phyloP scores from a whole-genome alignment of 2,113 vertebrate genomes.

The Alaudala cheleensis region DNA sequence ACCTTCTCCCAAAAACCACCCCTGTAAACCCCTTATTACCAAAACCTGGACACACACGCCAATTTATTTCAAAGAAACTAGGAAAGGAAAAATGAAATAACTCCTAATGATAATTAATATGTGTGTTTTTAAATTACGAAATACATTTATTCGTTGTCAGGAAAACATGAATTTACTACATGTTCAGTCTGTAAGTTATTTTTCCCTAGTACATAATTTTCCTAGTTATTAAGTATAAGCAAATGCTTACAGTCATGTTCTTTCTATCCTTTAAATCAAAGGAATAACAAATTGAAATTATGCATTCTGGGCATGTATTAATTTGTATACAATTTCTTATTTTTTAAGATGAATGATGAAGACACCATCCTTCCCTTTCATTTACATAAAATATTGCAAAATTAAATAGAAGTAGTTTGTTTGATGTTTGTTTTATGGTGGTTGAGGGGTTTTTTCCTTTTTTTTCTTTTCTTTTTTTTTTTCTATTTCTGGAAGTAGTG shows the following conservation, averaged over 20 bases:
- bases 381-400: not conserved
- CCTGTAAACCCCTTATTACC: fast-evolving
- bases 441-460: not conserved
- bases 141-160: not conserved
- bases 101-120: not conserved
- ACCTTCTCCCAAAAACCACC: not conserved
- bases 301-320: not conserved
- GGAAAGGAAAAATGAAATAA: not conserved
- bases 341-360: not conserved
- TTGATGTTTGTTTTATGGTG: not conserved
- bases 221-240: not conserved
- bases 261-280: not conserved
- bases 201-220: not conserved
- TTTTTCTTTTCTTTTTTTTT: not conserved
- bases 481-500: not conserved
- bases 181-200: not conserved
- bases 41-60: not conserved
- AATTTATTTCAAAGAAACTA: not conserved
- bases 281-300: not conserved
- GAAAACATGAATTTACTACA: not conserved
- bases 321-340: not conserved
- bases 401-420: not conserved
- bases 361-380: not conserved
- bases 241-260: not conserved
- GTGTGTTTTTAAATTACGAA: not conserved